A percentile compares a stretch with the other conserved stretches of the same genome.
Conservation (phyloP, 2,888 invertebrate species). For the Halocaridina rubra region DNA sequence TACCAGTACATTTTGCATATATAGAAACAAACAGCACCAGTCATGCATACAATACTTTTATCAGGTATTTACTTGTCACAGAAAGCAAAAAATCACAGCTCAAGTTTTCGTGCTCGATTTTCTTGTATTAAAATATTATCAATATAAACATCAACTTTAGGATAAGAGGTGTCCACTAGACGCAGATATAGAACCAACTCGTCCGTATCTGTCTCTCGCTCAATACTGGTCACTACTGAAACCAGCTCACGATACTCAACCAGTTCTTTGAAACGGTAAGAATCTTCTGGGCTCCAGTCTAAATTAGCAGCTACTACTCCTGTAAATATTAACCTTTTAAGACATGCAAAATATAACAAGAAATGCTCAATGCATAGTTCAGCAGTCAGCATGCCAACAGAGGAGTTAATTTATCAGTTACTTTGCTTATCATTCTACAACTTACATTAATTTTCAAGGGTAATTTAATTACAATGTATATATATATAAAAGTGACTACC, state of each 20-base stretch:
- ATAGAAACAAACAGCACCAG: not conserved
- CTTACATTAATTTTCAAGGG: no score
- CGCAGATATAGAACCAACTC: conserved; percentile 17
- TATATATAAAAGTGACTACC: no score
- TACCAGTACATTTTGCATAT: no score
- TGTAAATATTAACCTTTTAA: conserved; percentile 66
- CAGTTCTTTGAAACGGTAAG: conserved; percentile 78
- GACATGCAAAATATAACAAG: no score
- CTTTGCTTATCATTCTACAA: no score
- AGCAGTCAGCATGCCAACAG: no score
- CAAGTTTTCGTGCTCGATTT: conserved; percentile 22
- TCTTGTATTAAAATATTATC: conserved; percentile 48
- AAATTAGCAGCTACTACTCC: conserved; percentile 73
- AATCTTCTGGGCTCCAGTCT: conserved; percentile 82
- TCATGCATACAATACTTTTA: not conserved
- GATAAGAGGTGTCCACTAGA: conserved; percentile 51
- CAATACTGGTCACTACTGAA: conserved; percentile 71
- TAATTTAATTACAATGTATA: no score
- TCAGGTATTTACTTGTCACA: not conserved
- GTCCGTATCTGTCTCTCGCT: not conserved
- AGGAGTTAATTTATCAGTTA: no score
- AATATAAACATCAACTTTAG: conserved; percentile 37
- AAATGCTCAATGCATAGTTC: no score
- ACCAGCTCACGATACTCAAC: conserved; percentile 79
- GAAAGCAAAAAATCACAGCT: no score